Conservation (phyloP, 2,888 invertebrate genomes). For the Andrena bicolor region DNA sequence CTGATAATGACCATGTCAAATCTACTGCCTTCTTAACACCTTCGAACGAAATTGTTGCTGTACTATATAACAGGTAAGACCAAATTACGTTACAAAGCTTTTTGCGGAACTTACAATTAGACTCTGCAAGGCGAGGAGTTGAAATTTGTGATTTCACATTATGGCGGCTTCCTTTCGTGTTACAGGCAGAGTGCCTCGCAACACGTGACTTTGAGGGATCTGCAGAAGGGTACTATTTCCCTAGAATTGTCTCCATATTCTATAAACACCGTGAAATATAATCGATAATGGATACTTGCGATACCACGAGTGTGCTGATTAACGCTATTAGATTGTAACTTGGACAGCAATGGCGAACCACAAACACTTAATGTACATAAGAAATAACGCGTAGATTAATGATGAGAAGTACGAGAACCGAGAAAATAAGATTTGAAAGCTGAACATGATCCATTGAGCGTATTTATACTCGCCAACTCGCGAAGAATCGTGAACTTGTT, state of each 20-base stretch:
- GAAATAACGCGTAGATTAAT: neutral
- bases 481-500: too few species aligned
- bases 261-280: slow-evolving; percentile 31
- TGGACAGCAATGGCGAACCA: neutral
- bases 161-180: neutral
- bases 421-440: too few species aligned
- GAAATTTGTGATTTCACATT: neutral
- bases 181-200: neutral
- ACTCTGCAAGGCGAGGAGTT: neutral
- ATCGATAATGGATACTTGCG: neutral
- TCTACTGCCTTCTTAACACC: slow-evolving; percentile 86
- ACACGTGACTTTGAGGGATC: neutral
- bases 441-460: too few species aligned
- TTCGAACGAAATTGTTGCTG: slow-evolving; percentile 85
- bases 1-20: slow-evolving; percentile 80
- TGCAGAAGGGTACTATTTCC: neutral
- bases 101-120: neutral
- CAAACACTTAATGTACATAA: too few species aligned
- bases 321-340: neutral
- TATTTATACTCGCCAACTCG: too few species aligned
- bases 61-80: slow-evolving; percentile 87
- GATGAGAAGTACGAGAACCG: too few species aligned
- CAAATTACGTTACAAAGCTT: neutral
- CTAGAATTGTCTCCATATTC: slow-evolving; percentile 29
- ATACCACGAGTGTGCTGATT: neutral